Base-by-base conservation (phyloP, 2,888 invertebrate genomes). In the Macrosiphum euphorbiae region DNA sequence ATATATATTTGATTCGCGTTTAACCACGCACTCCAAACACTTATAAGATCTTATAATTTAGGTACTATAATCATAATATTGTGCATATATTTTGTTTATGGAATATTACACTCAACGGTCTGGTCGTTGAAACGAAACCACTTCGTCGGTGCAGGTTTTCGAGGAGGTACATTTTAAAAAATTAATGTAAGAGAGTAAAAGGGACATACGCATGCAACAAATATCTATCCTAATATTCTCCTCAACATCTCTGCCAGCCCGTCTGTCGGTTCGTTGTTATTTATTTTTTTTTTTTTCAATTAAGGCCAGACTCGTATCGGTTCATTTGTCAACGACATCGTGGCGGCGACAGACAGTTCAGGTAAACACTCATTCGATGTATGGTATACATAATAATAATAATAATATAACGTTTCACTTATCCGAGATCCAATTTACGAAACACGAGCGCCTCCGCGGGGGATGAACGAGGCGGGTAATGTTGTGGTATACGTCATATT, bases 301-400 rank as follows among this genome's bases (percentile, higher is more conserved):
- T 85, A 85, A 84, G n/a, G 86, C 91, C 86, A 61, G 78, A 78
- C 78, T 47, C 86, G 47, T 47, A 13, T 67, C 67, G 61, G 47
- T 61, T 92, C 91, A 92, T 92, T 86, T 92, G 91, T 92, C 91
- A 92, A 86, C 91, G 61, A 61, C 26, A 58, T 86, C 86, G 91
- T 44, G 84, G 84, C 52, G 88, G 84, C 35, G 47, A 10, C 52
- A 78, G 90, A 50, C 90, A 26, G 35, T 20, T 10, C 16, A n/a
- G 47, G 88, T 55, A 35, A 24, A 35, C 88, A 10, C 7, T 10
- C 41, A 41, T 55, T 20, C 88, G 10, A 16, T n/a, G n/a, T 44
- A 44, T 10, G n/a, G n/a, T n/a, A n/a, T 50, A n/a, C 24, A 24
- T n/a, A 55, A 58, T 58, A 58, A 58, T 58, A 58, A 58, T 58